Evolutionary conservation across 2,888 invertebrate species (phyloP), one percentile per base, ranked within the genome.

Genomic region (Thecocarcelia acutangulata): DNA sequence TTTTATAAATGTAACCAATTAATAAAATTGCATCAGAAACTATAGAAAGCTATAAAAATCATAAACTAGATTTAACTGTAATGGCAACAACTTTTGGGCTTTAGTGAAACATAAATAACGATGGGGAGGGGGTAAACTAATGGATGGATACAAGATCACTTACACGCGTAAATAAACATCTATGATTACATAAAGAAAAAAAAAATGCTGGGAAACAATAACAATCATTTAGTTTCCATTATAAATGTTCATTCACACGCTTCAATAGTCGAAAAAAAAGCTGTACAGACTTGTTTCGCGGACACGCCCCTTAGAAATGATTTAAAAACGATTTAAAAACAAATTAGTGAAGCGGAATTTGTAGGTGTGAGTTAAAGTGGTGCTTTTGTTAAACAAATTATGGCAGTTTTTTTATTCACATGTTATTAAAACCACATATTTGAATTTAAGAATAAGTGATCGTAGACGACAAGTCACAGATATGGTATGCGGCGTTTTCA

Each of bases 241-340:
- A 58, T 54, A 54, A 70, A 64, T 75, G 77, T 64, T 81, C 73
- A 64, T 81, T 81, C 81, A 74, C 74, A 82, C 69, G 82, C 73
- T 78, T 74, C 46, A 69, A 74, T 48, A 63, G 48, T 33, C 2
- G 59, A 46, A 21, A 58, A 77, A 13, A 33, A 33, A 8, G 8
- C 9, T 8, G 8, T 33, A 50, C 50, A 44, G 40, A 44, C 11
- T 2, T 2, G 13, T 19, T 56, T 19, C 21, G 6, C 0, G 24
- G 42, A 44, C 61, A 42, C 28, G 52, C 58, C 58, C 5, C 24
- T 13, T 28, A 40, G 6, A 59, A 21, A 21, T 5, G 12, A 15
- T 11, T 19, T 19, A 1, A 52, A 48, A 73, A 40, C 40, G 59
- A 15, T 37, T 17, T 11, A 56, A 3, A 52, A 44, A 15, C 3